These are phyloP conservation scores for Pterocles orientalis DNA, from an alignment of 2,113 vertebrate species.

Conservation along the genomic window DNA sequence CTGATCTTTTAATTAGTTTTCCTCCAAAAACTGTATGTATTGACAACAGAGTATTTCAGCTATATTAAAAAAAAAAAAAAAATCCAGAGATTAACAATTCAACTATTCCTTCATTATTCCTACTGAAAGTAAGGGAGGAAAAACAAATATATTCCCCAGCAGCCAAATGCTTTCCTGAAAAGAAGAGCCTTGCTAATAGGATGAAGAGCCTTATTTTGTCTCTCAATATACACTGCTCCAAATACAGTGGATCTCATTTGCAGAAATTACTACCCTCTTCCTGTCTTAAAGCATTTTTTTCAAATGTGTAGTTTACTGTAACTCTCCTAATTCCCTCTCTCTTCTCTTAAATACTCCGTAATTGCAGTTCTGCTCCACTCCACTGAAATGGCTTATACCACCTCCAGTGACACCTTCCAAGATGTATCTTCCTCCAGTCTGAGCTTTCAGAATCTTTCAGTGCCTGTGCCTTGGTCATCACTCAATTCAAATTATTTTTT, in stretches of 20 bases:
- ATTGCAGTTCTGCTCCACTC: not conserved
- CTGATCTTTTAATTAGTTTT: slow-evolving; percentile 2
- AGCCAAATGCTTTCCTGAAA: not conserved
- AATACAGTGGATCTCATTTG: not conserved
- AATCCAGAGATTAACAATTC: not conserved
- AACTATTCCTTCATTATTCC: not conserved
- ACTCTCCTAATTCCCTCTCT: not conserved
- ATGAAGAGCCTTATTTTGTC: not conserved
- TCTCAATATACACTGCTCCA: not conserved
- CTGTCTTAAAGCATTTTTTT: not conserved
- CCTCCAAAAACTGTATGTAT: not conserved
- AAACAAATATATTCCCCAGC: not conserved
- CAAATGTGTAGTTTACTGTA: not conserved
- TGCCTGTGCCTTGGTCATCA: not conserved
- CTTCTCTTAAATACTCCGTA: not conserved
- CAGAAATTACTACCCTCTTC: not conserved
- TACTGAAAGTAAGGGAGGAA: not conserved
- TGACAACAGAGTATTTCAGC: not conserved
- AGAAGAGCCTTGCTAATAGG: not conserved
- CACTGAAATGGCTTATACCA: not conserved
- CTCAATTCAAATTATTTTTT: not conserved
- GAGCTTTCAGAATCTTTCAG: not conserved
- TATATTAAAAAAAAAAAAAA: not conserved
- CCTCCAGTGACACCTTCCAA: not conserved
- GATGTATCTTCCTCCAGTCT: not conserved